A percentile compares a stretch with the other conserved stretches of the same genome.
These are phyloP conservation scores for Cephus sareptanus DNA, from an alignment of 2,888 invertebrate species.

Conservation along the genomic window DNA sequence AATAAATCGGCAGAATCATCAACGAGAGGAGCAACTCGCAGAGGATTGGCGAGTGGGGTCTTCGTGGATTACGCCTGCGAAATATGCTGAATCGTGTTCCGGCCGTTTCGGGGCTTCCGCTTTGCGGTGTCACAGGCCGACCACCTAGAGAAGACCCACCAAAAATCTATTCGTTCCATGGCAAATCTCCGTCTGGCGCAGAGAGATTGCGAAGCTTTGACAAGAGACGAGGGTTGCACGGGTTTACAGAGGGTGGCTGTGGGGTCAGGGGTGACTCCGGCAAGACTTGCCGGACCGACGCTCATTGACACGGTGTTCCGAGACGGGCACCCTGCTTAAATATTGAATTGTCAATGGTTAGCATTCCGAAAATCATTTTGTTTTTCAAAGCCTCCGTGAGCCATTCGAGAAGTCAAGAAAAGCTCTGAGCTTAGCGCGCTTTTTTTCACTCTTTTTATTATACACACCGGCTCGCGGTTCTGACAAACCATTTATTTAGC, in stretches of 20 bases:
- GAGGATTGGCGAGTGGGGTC: not conserved
- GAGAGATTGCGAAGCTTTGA: conserved; percentile 37
- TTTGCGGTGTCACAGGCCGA: conserved; percentile 11
- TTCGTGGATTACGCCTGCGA: not conserved
- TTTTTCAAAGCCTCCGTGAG: too few species aligned
- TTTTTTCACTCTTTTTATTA: too few species aligned
- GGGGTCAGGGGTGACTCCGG: not conserved
- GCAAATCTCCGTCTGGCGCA: conserved; percentile 33
- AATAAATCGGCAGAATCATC: too few species aligned
- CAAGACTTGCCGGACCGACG: not conserved
- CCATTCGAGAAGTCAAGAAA: too few species aligned
- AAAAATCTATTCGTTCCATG: conserved; percentile 41
- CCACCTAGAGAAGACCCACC: conserved; percentile 34
- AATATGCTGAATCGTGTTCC: conserved; percentile 8
- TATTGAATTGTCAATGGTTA: too few species aligned
- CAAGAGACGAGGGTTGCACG: conserved; percentile 27
- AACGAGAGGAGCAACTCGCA: too few species aligned
- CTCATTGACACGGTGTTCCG: not conserved
- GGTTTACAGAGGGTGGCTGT: not conserved
- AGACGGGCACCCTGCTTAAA: too few species aligned
- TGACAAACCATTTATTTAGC: conserved; percentile 1
- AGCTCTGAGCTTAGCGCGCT: too few species aligned
- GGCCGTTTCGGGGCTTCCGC: conserved; percentile 18
- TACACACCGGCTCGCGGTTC: too few species aligned
- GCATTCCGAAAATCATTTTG: too few species aligned